Base-by-base conservation (phyloP, 2,113 vertebrate genomes). In the Spizaetus ornatus region DNA sequence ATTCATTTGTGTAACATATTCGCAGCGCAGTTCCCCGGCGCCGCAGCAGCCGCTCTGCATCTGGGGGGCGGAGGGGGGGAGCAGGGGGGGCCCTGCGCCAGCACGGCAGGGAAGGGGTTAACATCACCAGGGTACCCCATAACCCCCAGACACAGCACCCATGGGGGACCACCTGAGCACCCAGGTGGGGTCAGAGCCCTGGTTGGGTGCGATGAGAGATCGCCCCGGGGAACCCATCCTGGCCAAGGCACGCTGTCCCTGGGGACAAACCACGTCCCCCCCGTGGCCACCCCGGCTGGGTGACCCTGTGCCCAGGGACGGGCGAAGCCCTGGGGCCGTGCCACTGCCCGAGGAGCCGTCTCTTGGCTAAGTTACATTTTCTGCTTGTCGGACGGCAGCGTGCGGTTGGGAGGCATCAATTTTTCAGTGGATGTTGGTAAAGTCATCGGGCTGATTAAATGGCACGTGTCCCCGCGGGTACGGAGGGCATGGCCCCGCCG, bases 1-100 rank as follows among this genome's bases (percentile, higher is more conserved):
- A 98, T 98, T 98, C 98, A 98, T 98, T 98, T 98, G 97, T 95
- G 98, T 93, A 97, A 97, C 98, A 96, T 96, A 93, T 97, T 97
- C 86, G 65, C 77, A 15, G 86, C 43, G 27, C 88, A 55, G 96
- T 65, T 95, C 91, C 97, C 94, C 59, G 34, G 86, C 66, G 74
- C 92, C 38, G 29, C 73, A 8, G 13, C 88, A 71, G 93, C 87
- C 38, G 1, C n/a, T 53, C 52, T 2, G 2, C 82, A 73, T 38
- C 85, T 38, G 34, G n/a, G 85, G 71, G 59, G n/a, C 3, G 4
- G 47, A 7, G 42, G 22, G 32, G 21, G 34, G 18, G 17, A 10
- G 11, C 1, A 1, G 11, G 29, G 31, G 10, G 13, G 9, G 3
- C 3, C 2, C n/a, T 31, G 52, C 1, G 2, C 4, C 2, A 2